A percentile compares a stretch with the other conserved stretches of the same genome.
Conservation (phyloP, 2,888 invertebrate species). For the Caenorhabditis drosophilae region DNA sequence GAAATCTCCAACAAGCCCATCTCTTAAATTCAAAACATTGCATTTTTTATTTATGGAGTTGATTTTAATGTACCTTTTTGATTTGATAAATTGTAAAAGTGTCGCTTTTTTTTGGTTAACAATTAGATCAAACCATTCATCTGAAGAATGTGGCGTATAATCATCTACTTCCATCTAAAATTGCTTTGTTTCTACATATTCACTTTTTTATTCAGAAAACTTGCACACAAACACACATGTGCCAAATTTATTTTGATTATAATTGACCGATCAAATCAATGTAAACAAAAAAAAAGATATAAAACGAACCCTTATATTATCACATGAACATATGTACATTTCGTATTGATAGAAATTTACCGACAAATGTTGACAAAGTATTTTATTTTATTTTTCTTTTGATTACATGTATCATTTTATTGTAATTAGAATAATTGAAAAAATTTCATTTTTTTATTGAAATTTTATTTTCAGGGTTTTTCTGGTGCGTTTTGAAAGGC, state of each 20-base stretch:
- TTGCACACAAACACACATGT: no score
- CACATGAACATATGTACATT: no score
- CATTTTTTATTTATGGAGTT: not conserved
- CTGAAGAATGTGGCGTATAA: not conserved
- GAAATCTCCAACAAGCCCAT: constrained; percentile 14
- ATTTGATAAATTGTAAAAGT: not conserved
- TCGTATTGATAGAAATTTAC: no score
- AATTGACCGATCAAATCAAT: no score
- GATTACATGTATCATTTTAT: no score
- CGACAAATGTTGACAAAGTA: no score
- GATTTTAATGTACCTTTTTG: not conserved
- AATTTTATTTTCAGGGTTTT: constrained; percentile 5
- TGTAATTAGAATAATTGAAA: no score
- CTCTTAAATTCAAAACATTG: constrained; percentile 10
- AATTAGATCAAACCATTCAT: constrained; percentile 15
- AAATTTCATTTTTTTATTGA: not conserved
- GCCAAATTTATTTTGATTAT: no score
- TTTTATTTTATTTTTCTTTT: not conserved
- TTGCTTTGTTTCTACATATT: no score
- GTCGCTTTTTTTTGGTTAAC: not conserved
- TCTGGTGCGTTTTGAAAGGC: constrained; percentile 21
- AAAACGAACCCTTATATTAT: no score
- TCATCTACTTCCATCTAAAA: constrained; percentile 5
- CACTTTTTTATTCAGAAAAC: no score
- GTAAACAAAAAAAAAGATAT: no score